Base-by-base conservation (phyloP, 1,140 invertebrate species). In the Drosophila mojavensis region DNA sequence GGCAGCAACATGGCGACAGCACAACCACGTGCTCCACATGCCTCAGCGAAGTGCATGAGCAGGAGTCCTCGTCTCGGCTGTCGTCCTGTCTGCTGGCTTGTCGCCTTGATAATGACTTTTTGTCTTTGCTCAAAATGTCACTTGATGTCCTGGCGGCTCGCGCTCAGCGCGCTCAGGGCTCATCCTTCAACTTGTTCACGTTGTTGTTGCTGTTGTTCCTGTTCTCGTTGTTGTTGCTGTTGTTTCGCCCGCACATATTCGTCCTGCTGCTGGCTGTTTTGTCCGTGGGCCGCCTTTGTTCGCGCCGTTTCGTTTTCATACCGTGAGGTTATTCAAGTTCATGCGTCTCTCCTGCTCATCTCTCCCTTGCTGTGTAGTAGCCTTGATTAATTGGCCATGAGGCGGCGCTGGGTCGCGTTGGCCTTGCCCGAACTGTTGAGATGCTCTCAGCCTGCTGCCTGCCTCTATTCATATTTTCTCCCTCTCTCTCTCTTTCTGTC, bases 101-200 rank as follows among this genome's bases (percentile, higher is more conserved):
- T 86, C 84, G 83, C 84, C 83, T 78, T 84, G 83, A 89, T 88
- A 88, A 88, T 88, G 83, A 88, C 83, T 88, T 88, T 88, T 88
- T 88, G 83, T 88, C 83, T 88, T 79, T 76, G 75, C 83, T 82
- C 83, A 81, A 39, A 86, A 86, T 83, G 83, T 86, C 82, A 86
- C 83, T 86, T 86, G 82, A 86, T 86, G 68, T 64, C 61, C 30
- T 54, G 53, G 30, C 53, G 28, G 30, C 53, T 20, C 11, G n/a
- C n/a, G n/a, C 28, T 9, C 36, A 20, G n/a, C n/a, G 17, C 26
- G 26, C 26, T 28, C 17, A 39, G 11, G 4, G 30, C 30, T 33
- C 17, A 39, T 56, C 54, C 54, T 55, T 15, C n/a, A 24, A 30
- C 51, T 33, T 28, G 28, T 13, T 4, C 30, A 20, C 24, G 15